Evolutionary conservation across 2,797 vertebrate genomes (phyloP).

Genomic region (Cyprinodon diabolis): DNA sequence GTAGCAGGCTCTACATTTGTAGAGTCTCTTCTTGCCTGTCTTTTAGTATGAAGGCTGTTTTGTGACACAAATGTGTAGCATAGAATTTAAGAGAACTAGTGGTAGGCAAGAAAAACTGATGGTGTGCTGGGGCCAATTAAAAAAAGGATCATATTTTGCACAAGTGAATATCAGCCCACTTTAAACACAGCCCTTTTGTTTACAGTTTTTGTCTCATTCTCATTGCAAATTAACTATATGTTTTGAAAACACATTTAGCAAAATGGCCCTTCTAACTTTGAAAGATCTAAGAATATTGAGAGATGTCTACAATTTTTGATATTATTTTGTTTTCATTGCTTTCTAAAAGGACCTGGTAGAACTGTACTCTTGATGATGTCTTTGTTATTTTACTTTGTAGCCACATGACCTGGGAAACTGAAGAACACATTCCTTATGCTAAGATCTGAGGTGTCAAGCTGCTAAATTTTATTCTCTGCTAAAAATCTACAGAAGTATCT

Average conservation of each 20-base stretch:
- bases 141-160: not conserved
- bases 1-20: not conserved
- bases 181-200: too few relatives aligned
- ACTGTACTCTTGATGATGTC: not conserved
- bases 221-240: too few relatives aligned
- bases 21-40: not conserved
- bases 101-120: not conserved
- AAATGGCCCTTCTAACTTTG: not conserved
- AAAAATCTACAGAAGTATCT: not conserved
- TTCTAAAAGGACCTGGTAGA: not conserved
- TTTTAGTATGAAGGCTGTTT: not conserved
- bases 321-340: not conserved
- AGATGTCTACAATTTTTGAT: not conserved
- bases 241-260: too few relatives aligned
- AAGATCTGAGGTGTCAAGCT: not conserved
- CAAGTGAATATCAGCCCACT: too few relatives aligned
- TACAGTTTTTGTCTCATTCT: too few relatives aligned
- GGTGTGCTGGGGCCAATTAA: not conserved
- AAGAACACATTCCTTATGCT: not conserved
- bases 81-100: not conserved
- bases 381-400: not conserved
- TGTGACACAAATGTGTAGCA: not conserved
- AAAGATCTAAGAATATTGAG: not conserved
- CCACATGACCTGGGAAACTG: not conserved
- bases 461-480: not conserved